Conservation (phyloP, 2,888 invertebrate species). For the Drosophila imparisetae region DNA sequence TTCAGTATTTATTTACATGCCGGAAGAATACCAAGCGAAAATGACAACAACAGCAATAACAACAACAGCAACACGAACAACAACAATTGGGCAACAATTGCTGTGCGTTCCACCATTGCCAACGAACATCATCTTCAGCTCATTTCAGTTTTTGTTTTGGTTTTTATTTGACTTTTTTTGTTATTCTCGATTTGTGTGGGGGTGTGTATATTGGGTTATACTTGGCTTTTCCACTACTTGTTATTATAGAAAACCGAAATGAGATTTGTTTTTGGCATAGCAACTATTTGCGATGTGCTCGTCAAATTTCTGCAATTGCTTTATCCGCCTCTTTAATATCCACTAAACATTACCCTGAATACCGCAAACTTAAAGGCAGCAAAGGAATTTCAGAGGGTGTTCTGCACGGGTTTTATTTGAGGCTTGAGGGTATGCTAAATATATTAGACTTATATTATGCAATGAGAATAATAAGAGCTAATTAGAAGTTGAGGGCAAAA, state of each 20-base stretch:
- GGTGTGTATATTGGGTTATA: slow-evolving; percentile 28
- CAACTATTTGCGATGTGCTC: slow-evolving; percentile 47
- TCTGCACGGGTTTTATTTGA: background rate
- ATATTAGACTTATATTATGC: background rate
- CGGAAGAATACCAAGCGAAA: slow-evolving; percentile 62
- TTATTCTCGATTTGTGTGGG: slow-evolving; percentile 10
- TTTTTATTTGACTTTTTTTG: background rate
- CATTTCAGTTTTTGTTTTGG: slow-evolving; percentile 31
- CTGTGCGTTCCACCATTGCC: slow-evolving; percentile 37
- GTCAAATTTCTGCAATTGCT: slow-evolving; percentile 13
- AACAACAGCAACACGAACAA: slow-evolving; percentile 5
- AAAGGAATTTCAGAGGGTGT: background rate
- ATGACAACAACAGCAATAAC: slow-evolving; percentile 42
- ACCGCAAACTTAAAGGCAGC: background rate
- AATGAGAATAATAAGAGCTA: background rate
- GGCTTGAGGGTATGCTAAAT: background rate
- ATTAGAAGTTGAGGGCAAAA: background rate
- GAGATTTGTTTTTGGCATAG: slow-evolving; percentile 46
- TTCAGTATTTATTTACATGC: slow-evolving; percentile 75
- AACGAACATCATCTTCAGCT: slow-evolving; percentile 67
- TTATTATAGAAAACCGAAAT: slow-evolving; percentile 54
- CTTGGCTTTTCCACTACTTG: slow-evolving; percentile 28
- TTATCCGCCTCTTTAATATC: background rate
- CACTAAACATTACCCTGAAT: background rate
- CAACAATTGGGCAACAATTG: slow-evolving; percentile 28